Evolutionary conservation across 2,797 vertebrate species (phyloP), one percentile per base, ranked within the genome.

Genomic region (Morus bassanus): DNA sequence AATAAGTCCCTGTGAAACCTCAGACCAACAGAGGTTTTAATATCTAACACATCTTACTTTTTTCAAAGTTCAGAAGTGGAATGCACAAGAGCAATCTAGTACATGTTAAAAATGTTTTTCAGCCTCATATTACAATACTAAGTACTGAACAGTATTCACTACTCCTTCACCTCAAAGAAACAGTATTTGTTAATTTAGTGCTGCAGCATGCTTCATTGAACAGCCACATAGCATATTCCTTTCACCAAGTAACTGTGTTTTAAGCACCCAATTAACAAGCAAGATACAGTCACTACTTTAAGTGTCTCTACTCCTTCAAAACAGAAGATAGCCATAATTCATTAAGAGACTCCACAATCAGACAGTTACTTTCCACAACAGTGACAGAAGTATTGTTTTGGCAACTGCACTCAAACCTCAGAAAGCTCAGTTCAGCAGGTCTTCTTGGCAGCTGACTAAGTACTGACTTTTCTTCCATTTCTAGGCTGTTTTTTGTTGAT

Each of bases 391-490:
- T 77, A 76, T 39, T 59, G 85, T 96, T 96, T 97, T 96, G 96
- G 97, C 97, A 98, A 96, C 94, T 73, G 51, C 43, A 85, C 75
- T 91, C 89, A n/a, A 91, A 76, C 65, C 56, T 46, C 76, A 88
- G 72, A 90, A 91, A 91, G 61, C 65, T 90, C 39, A 82, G 63
- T 69, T 95, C 61, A 61, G 78, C 68, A n/a, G n/a, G n/a, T n/a
- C n/a, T n/a, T n/a, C n/a, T n/a, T n/a, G n/a, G n/a, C 70, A 93
- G 45, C 64, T 89, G 77, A 94, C 41, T 84, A 83, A 75, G 25
- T 59, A 74, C 57, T 89, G 67, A 86, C n/a, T 82, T 95, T 57
- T 85, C 31, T 57, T 33, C n/a, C 69, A 83, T 60, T 80, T 54
- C 67, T 67, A 75, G 72, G 60, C 67, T 73, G 65, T 0, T 33